phyloP scores from a whole-genome alignment of 2,888 invertebrate genomes.

The Podotricha telesiphe region DNA sequence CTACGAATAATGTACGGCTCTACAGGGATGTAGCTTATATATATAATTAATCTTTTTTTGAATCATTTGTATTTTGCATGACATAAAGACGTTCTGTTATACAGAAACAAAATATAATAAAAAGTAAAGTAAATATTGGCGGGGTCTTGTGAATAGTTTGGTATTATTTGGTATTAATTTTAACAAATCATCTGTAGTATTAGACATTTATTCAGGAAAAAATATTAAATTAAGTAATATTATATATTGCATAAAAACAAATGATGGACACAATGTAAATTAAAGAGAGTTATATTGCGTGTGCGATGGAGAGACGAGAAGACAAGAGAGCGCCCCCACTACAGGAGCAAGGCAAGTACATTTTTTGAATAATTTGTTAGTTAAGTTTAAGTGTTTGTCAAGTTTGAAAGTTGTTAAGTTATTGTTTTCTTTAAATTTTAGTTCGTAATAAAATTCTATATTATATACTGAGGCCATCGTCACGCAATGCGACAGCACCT shows the following conservation, averaged over 20 bases:
- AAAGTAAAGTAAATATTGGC: neutral
- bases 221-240: neutral
- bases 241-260: neutral
- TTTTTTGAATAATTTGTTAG: neutral
- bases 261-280: conserved; percentile 53
- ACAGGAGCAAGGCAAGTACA: conserved; percentile 67
- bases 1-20: conserved; percentile 19
- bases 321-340: conserved; percentile 67
- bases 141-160: neutral
- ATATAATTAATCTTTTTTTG: neutral
- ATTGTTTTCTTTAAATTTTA: too few relatives aligned
- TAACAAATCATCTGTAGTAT: neutral
- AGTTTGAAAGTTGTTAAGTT: too few relatives aligned
- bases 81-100: neutral
- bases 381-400: neutral
- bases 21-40: neutral
- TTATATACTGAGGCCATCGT: too few relatives aligned
- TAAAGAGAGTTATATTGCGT: conserved; percentile 59
- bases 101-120: neutral
- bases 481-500: too few relatives aligned
- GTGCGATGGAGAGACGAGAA: conserved; percentile 77
- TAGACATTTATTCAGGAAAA: neutral
- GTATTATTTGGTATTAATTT: neutral
- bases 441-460: too few relatives aligned
- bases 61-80: neutral